A percentile compares a stretch with the other conserved stretches of the same genome.
phyloP scores from a whole-genome alignment of 92 coral and sea anemone species.

The Parazoanthus swiftii region DNA sequence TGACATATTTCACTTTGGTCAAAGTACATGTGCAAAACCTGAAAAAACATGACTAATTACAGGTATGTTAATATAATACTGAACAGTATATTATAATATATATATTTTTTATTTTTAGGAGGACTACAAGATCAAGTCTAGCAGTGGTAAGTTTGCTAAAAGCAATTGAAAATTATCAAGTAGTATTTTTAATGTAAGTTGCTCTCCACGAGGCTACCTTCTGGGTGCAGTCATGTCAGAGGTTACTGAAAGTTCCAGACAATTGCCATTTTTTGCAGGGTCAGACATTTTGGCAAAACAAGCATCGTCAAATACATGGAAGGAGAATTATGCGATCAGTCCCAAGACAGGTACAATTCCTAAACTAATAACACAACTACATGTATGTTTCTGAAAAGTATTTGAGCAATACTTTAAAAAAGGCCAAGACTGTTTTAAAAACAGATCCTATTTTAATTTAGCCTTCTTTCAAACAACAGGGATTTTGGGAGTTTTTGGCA shows the following conservation, averaged over 20 bases:
- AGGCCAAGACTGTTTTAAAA: no score
- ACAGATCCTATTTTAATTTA: no score
- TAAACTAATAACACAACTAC: no score
- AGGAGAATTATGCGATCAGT: slow-evolving; percentile 88
- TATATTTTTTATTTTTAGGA: slow-evolving; percentile 44
- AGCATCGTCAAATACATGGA: slow-evolving; percentile 75
- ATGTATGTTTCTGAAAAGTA: no score
- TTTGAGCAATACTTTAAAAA: neutral
- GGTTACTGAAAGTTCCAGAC: neutral
- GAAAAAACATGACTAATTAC: no score
- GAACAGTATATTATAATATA: neutral
- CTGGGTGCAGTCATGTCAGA: neutral
- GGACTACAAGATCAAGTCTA: slow-evolving; percentile 91
- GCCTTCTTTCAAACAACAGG: no score
- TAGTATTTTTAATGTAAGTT: neutral
- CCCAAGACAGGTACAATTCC: slow-evolving; percentile 83
- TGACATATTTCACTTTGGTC: no score
- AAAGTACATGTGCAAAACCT: no score
- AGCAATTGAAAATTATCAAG: neutral
- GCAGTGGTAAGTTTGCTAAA: slow-evolving; percentile 69
- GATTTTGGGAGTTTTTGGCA: no score
- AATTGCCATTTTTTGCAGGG: slow-evolving; percentile 59
- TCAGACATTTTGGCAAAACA: slow-evolving; percentile 77
- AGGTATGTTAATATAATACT: neutral
- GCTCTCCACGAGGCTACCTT: neutral